Evolutionary conservation across 35 echinoderm and acorn worm genomes (phyloP), one percentile per base, ranked within the genome.

Genomic region (Heliocidaris tuberculata): DNA sequence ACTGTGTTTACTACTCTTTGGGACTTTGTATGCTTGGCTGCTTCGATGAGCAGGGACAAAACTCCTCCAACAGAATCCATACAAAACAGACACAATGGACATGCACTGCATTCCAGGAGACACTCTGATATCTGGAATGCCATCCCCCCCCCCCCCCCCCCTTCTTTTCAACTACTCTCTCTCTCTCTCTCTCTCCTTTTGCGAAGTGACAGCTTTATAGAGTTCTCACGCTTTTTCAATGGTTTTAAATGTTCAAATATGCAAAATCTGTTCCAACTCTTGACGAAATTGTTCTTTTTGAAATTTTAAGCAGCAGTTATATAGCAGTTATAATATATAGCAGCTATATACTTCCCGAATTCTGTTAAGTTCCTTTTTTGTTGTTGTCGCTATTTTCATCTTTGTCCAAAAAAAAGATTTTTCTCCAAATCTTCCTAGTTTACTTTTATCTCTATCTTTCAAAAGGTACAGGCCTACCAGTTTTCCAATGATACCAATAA

Each of bases 1-100:
- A 89, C 31, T 4, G 47, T 89, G 87, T 89, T 89, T 89, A 89
- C 87, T 42, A 48, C 31, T 89, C 87, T 89, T 13, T 89, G 87
- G 87, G 47, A 47, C 32, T 89, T 2, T 32, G 31, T 48, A 89
- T 48, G 47, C 87, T 89, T 89, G 31, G 47, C 85, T 19, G 87
- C 87, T 89, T 48, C 87, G 29, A 27, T 32, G 87, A 30, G 9
- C 87, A 89, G 7, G 31, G 11, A 89, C 87, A 89, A 89, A 89
- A 89, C 31, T 32, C 9, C 31, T 32, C 31, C 7, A 47, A 89
- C 31, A 89, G 87, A 89, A 89, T 47, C 31, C 87, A 89, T 47
- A 89, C 7, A 89, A 89, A 78, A 78, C 65, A 78, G 65, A 78
- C 24, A 78, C 65, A 78, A 78, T 78, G 21, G 87, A 47, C 9